Evolutionary conservation across 23 tunicate species (phyloP).

Genomic region (Ciona savignyi): DNA sequence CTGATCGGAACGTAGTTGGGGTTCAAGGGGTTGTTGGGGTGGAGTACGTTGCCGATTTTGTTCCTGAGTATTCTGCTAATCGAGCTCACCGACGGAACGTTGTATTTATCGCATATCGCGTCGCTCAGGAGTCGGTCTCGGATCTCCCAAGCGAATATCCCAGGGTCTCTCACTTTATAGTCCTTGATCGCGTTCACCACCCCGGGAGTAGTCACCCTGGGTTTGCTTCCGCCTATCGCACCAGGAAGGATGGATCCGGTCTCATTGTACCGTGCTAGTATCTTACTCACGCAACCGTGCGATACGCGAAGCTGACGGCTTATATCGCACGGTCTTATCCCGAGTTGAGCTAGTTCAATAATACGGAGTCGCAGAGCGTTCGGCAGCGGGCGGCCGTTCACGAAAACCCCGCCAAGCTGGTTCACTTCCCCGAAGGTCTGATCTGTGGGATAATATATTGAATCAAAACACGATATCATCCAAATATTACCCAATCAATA

Average conservation of each 20-base stretch:
- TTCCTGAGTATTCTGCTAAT: conserved; percentile 94
- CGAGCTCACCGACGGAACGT: conserved; percentile 96
- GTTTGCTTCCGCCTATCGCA: conserved; percentile 99
- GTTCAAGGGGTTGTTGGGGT: conserved; percentile 93
- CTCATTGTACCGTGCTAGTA: conserved; percentile 93
- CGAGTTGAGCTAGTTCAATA: conserved; percentile 86
- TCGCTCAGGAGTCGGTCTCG: conserved; percentile 90
- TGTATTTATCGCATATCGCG: conserved; percentile 88
- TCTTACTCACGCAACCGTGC: conserved; percentile 99
- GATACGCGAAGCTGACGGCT: conserved; percentile 93
- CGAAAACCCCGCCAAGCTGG: conserved; percentile 96
- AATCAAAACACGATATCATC: too few species aligned
- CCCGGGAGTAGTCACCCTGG: conserved; percentile 96
- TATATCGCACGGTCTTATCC: conserved; percentile 98
- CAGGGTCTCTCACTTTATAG: conserved; percentile 95
- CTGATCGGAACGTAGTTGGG: conserved; percentile 65
- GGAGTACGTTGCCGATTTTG: conserved; percentile 96
- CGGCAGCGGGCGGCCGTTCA: conserved; percentile 99
- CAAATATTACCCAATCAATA: too few species aligned
- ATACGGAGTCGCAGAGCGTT: conserved; percentile 73
- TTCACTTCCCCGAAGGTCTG: conserved; percentile 96
- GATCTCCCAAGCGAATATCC: conserved; percentile 99
- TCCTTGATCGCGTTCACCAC: conserved; percentile 94
- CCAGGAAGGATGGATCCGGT: conserved; percentile 98
- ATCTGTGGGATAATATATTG: too few species aligned